A percentile compares a stretch with the other conserved stretches of the same genome.
These are phyloP conservation scores for Morone chrysops DNA, from an alignment of 2,113 vertebrate genomes.

Conservation along the genomic window DNA sequence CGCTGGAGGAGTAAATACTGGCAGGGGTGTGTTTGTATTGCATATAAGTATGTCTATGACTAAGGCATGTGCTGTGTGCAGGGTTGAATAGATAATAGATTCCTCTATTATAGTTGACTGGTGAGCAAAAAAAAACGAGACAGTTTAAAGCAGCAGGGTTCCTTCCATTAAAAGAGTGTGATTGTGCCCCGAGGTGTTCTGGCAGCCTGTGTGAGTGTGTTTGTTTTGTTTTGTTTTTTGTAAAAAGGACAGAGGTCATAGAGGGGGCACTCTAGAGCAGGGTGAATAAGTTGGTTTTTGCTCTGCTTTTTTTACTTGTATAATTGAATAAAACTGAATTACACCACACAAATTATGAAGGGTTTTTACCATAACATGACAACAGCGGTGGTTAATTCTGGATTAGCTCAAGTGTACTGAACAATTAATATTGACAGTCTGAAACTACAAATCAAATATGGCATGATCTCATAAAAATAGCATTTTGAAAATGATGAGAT, in stretches of 20 bases:
- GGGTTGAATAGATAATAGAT: background rate
- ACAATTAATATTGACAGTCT: background rate
- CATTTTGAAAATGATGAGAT: constrained; percentile 18
- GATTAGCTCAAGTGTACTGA: background rate
- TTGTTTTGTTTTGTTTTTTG: constrained; percentile 9
- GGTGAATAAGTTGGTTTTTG: background rate
- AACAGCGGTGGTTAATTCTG: constrained; percentile 5
- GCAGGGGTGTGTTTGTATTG: background rate
- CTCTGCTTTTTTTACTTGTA: background rate
- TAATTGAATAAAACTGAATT: background rate
- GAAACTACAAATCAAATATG: background rate
- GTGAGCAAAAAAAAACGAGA: background rate
- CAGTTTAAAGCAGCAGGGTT: background rate
- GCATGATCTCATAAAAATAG: constrained; percentile 1
- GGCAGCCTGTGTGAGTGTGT: background rate
- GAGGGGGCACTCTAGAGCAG: constrained; percentile 10
- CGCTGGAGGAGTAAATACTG: background rate
- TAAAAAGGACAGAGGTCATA: constrained; percentile 30
- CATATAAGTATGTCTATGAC: background rate
- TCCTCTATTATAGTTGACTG: constrained; percentile 2
- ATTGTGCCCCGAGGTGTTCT: constrained; percentile 12
- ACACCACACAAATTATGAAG: background rate
- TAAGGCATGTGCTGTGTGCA: background rate
- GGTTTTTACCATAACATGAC: background rate
- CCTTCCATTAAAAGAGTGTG: constrained; percentile 20